Evolutionary conservation across 2,113 vertebrate species (phyloP), one percentile per base, ranked within the genome.

Genomic region (Sclerurus mexicanus): DNA sequence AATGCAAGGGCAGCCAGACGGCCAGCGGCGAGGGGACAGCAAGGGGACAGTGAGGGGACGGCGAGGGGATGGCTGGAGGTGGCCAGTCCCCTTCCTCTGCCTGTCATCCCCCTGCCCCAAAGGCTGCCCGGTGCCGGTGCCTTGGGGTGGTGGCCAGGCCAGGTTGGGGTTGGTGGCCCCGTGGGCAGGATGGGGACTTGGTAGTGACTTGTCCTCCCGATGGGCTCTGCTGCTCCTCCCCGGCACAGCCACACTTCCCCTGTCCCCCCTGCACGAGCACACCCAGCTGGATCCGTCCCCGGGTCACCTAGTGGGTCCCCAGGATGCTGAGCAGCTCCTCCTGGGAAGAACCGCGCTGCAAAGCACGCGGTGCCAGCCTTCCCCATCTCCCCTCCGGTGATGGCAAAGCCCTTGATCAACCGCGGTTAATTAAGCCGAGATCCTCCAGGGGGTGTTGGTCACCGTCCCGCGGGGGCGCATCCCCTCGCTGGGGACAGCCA

Each of bases 101-200:
- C 35, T 15, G 19, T 10, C 1, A 1, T 6, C 30, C 40, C 22
- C 40, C 30, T 50, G 59, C 44, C 39, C 78, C 64, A 53, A 53
- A 67, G 5, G 13, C 59, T 59, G 69, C 63, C 69, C 3, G 5
- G 8, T 68, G 58, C 24, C 46, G 4, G 58, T 5, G 59, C 80
- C 0, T 0, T 18, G 53, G 49, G 19, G 10, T 5, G 68, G 31
- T 30, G 50, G 9, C 2, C 0, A 14, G 31, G 8, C 27, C 0
- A 0, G 35, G 49, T 25, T 1, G 7, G 52, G 37, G 22, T 42
- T 53, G 87, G 64, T 64, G 74, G 39, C 20, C 35, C 44, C 1
- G 0, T 12, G 53, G 77, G 25, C 49, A 37, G 66, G 33, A 50
- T 0, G 9, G 47, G 63, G 52, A 53, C 47, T 24, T 0, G 0